Evolutionary conservation across 2,888 invertebrate species (phyloP).

Genomic region (Leistus spinibarbis): DNA sequence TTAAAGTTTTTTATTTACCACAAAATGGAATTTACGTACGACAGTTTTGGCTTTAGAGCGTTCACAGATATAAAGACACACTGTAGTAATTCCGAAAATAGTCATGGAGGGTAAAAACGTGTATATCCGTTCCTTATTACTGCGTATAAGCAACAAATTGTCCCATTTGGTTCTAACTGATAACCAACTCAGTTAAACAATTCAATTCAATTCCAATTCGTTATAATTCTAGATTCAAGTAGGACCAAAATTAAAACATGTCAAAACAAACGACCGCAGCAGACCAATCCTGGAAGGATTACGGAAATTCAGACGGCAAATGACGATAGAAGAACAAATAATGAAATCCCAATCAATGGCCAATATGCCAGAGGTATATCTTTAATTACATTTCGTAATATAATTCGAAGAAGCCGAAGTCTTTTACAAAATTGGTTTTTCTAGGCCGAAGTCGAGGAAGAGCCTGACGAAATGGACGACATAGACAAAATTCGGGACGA

Average conservation of each 20-base stretch:
- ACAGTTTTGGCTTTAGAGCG: no score
- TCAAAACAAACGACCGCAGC: constrained; percentile 84
- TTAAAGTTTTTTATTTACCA: no score
- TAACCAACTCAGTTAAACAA: no score
- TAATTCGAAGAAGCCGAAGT: constrained; percentile 3
- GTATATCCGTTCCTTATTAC: no score
- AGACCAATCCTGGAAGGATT: constrained; percentile 83
- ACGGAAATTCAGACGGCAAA: constrained; percentile 84
- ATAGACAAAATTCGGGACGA: constrained; percentile 90
- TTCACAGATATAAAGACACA: no score
- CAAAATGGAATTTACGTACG: no score
- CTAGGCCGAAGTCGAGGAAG: constrained; percentile 57
- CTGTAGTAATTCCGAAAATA: no score
- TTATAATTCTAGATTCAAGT: constrained; percentile 69
- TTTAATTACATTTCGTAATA: background rate
- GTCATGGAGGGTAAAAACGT: no score
- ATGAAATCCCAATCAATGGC: constrained; percentile 80
- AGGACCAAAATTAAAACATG: constrained; percentile 76
- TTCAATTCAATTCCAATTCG: no score
- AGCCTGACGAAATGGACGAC: constrained; percentile 87
- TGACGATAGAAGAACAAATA: constrained; percentile 89
- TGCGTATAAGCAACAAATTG: no score
- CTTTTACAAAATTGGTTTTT: constrained; percentile 13
- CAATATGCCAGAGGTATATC: constrained; percentile 59
- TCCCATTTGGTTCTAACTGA: no score